Percentiles rank a stretch among this genome's conserved stretches.
Conservation (phyloP, 2,113 vertebrate species). For the Bungarus multicinctus region DNA sequence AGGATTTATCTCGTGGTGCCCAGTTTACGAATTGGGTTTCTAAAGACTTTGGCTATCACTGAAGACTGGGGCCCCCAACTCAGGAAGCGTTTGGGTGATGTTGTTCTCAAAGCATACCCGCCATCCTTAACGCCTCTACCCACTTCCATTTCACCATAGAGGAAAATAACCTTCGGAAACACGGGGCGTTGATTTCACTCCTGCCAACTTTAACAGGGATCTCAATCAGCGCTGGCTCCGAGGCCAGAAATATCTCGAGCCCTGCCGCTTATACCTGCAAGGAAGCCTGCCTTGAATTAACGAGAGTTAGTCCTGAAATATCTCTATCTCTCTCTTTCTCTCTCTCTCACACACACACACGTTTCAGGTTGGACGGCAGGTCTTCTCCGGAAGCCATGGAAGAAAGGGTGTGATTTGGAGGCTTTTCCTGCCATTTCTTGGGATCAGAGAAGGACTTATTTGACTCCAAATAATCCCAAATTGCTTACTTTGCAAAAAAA, state of each 20-base stretch:
- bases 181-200: not conserved
- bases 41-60: not conserved
- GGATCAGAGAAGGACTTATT: constrained; percentile 8
- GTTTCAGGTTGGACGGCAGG: not conserved
- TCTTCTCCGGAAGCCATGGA: not conserved
- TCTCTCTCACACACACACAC: too few relatives aligned
- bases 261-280: not conserved
- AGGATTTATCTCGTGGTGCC: not conserved
- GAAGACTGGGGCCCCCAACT: not conserved
- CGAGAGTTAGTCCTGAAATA: not conserved
- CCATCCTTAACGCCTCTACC: not conserved
- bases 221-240: not conserved
- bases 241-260: not conserved
- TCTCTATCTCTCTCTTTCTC: too few relatives aligned
- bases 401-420: not conserved
- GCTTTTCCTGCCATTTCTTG: constrained; percentile 3
- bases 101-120: not conserved
- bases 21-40: not conserved
- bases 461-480: constrained; percentile 18
- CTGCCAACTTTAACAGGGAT: not conserved
- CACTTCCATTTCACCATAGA: not conserved
- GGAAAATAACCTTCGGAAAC: not conserved
- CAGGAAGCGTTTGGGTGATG: not conserved
- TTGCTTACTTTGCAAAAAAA: constrained; percentile 30
- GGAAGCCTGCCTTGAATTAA: not conserved